phyloP scores from a whole-genome alignment of 2,888 invertebrate genomes.

The Drosophila stalkeri region DNA sequence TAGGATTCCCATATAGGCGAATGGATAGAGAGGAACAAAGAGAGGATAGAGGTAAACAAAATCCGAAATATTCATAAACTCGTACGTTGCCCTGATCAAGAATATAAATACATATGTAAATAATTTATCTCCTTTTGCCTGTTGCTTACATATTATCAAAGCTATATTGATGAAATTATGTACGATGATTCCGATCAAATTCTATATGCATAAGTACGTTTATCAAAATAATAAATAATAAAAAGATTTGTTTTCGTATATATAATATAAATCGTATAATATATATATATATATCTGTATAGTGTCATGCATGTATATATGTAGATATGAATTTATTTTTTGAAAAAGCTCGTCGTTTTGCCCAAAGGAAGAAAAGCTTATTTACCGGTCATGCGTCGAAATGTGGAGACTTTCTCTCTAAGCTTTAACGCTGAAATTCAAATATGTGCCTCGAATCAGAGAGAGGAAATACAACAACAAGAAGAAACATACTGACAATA shows the following conservation, averaged over 20 bases:
- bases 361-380: constrained; percentile 24
- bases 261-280: too few species aligned
- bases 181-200: too few species aligned
- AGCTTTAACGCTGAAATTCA: constrained; percentile 9
- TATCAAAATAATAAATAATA: neutral
- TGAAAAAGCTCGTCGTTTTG: neutral
- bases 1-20: too few species aligned
- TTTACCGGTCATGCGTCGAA: constrained; percentile 43
- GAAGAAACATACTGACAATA: constrained; percentile 18
- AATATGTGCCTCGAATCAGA: constrained; percentile 9
- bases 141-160: too few species aligned
- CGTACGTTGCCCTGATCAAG: too few species aligned
- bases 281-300: neutral
- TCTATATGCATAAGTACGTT: neutral
- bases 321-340: neutral
- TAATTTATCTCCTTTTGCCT: too few species aligned
- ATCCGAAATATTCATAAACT: too few species aligned
- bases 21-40: too few species aligned
- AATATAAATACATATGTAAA: too few species aligned
- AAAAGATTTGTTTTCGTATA: neutral
- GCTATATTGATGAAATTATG: too few species aligned
- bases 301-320: neutral
- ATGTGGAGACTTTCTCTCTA: constrained; percentile 42
- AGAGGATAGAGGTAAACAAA: too few species aligned
- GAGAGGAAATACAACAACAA: constrained; percentile 23